These are phyloP conservation scores for Harpegnathos saltator DNA, from an alignment of 1,140 invertebrate genomes.

Conservation along the genomic window DNA sequence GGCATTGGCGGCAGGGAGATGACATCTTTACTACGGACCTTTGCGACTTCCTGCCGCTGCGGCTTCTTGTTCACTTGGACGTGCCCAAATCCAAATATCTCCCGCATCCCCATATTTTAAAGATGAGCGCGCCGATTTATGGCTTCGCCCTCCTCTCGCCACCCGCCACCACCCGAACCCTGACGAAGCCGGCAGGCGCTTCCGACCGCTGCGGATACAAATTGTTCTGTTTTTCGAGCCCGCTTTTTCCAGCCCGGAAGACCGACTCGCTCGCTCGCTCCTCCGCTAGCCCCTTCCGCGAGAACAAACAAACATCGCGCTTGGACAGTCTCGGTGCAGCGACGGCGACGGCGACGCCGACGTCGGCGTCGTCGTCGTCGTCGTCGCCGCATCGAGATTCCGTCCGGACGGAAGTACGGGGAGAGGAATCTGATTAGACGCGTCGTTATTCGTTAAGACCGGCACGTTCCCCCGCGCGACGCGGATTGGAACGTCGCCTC, in stretches of 20 bases:
- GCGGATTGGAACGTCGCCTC: too few species aligned
- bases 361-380: not conserved
- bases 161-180: too few species aligned
- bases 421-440: slow-evolving; percentile 24
- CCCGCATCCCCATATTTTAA: slow-evolving; percentile 82
- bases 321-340: not conserved
- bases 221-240: slow-evolving; percentile 75
- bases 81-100: slow-evolving; percentile 81
- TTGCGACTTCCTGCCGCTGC: slow-evolving; percentile 75
- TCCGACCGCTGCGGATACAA: slow-evolving; percentile 68
- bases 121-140: slow-evolving; percentile 82
- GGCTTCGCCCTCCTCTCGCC: not conserved
- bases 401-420: not conserved
- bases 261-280: slow-evolving; percentile 11
- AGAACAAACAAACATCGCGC: slow-evolving; percentile 32
- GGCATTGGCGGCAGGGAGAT: slow-evolving; percentile 69
- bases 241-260: slow-evolving; percentile 50
- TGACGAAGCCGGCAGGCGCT: slow-evolving; percentile 63
- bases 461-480: too few species aligned
- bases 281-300: slow-evolving; percentile 41
- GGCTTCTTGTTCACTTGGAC: slow-evolving; percentile 62
- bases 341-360: not conserved
- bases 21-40: slow-evolving; percentile 82
- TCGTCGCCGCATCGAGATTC: not conserved
- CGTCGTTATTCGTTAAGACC: slow-evolving; percentile 2